phyloP scores from a whole-genome alignment of 2,797 vertebrate genomes.

The Tenualosa thibaudeaui region DNA sequence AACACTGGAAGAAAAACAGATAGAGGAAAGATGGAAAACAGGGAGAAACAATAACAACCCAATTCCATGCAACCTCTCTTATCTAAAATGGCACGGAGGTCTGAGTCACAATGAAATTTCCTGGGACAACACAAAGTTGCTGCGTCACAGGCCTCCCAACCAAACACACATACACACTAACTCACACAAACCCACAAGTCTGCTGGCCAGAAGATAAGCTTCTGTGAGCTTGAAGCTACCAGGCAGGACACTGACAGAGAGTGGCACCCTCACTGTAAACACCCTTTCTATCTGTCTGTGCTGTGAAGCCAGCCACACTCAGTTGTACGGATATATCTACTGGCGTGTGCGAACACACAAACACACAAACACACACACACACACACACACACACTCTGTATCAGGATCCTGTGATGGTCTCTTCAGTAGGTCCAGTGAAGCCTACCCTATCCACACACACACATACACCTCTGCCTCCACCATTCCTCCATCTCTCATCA shows the following conservation, averaged over 20 bases:
- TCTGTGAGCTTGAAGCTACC: slow-evolving; percentile 54
- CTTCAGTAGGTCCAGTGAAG: too few relatives aligned
- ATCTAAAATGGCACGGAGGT: slow-evolving; percentile 25
- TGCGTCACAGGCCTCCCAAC: slow-evolving; percentile 47
- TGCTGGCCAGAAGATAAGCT: slow-evolving; percentile 65
- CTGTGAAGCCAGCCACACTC: not conserved
- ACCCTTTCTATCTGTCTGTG: not conserved
- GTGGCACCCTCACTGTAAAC: not conserved
- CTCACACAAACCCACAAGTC: slow-evolving; percentile 4
- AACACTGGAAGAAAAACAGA: not conserved
- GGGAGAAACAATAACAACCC: slow-evolving; percentile 12
- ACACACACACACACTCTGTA: not conserved
- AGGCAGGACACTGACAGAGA: slow-evolving; percentile 26
- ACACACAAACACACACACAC: not conserved
- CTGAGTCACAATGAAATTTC: slow-evolving; percentile 37
- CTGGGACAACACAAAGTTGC: slow-evolving; percentile 50
- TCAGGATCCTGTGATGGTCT: too few relatives aligned
- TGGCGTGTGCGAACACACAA: not conserved
- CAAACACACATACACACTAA: not conserved
- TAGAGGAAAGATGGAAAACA: slow-evolving; percentile 20
- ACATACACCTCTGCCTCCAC: not conserved
- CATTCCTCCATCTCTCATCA: slow-evolving; percentile 34
- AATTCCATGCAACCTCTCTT: slow-evolving; percentile 26
- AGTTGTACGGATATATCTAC: not conserved
- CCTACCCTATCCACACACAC: not conserved